phyloP scores from a whole-genome alignment of 2,797 vertebrate species.

The Salarias fasciatus region DNA sequence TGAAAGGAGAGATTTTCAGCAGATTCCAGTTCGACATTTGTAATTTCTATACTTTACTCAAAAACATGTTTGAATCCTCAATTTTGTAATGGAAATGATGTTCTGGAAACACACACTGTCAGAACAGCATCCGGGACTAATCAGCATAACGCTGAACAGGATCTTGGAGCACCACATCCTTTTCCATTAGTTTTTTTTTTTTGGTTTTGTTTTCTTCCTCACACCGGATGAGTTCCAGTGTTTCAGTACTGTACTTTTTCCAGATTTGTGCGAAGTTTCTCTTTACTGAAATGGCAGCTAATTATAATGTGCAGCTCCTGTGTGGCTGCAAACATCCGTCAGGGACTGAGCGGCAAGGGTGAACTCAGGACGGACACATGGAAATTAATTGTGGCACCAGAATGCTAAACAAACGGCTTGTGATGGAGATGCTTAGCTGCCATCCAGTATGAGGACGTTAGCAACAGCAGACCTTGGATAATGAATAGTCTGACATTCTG shows the following conservation, averaged over 20 bases:
- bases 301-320: conserved; percentile 27
- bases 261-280: conserved; percentile 9
- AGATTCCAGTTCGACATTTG: no score
- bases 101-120: no score
- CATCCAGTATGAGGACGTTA: conserved; percentile 34
- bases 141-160: no score
- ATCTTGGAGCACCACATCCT: no score
- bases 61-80: no score
- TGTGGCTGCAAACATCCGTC: background rate
- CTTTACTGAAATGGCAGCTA: conserved; percentile 17
- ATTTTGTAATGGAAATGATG: no score
- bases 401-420: conserved; percentile 2
- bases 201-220: no score
- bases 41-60: no score
- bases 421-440: conserved; percentile 49
- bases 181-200: no score
- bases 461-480: conserved; percentile 34
- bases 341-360: background rate
- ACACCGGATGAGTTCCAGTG: conserved; percentile 9
- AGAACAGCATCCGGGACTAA: no score
- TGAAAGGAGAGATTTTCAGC: no score
- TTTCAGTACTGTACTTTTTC: conserved; percentile 19
- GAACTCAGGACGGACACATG: background rate
- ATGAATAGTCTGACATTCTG: conserved; percentile 51
- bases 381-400: conserved; percentile 4